These are phyloP conservation scores for Lordiphosa andalusiaca DNA, from an alignment of 2,888 invertebrate genomes.

Conservation along the genomic window DNA sequence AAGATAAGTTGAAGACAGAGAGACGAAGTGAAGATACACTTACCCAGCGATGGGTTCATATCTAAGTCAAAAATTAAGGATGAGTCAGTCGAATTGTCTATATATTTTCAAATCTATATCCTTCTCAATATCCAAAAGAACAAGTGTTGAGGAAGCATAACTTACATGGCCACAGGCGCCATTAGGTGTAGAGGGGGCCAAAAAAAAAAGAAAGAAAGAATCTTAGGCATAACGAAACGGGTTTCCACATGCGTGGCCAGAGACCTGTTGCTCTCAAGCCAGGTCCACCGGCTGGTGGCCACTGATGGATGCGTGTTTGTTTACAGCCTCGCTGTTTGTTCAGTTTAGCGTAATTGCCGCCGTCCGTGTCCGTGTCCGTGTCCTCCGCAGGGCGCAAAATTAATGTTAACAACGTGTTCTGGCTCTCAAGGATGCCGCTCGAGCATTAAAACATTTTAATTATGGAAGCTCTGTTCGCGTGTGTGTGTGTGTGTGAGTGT, in stretches of 20 bases:
- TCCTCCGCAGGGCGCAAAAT: constrained; percentile 67
- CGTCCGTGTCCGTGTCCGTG: constrained; percentile 41
- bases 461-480: constrained; percentile 66
- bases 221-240: constrained; percentile 36
- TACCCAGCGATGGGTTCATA: neutral
- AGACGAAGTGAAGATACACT: constrained; percentile 9
- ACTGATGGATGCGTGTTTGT: constrained; percentile 75
- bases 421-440: constrained; percentile 25
- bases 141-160: constrained; percentile 71
- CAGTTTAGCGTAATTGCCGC: constrained; percentile 78
- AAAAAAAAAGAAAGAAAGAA: too few relatives aligned
- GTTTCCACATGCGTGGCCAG: constrained; percentile 46
- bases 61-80: too few relatives aligned
- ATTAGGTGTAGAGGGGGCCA: constrained; percentile 45
- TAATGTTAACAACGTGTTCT: constrained; percentile 79
- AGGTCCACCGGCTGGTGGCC: constrained; percentile 21
- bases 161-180: constrained; percentile 79
- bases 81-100: too few relatives aligned
- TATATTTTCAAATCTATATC: too few relatives aligned
- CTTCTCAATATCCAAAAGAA: neutral
- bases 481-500: constrained; percentile 23
- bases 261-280: constrained; percentile 40
- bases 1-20: constrained; percentile 5
- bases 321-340: constrained; percentile 77
- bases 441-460: constrained; percentile 75